phyloP scores from a whole-genome alignment of 2,888 invertebrate genomes.

The Leptinotarsa peninsularis region DNA sequence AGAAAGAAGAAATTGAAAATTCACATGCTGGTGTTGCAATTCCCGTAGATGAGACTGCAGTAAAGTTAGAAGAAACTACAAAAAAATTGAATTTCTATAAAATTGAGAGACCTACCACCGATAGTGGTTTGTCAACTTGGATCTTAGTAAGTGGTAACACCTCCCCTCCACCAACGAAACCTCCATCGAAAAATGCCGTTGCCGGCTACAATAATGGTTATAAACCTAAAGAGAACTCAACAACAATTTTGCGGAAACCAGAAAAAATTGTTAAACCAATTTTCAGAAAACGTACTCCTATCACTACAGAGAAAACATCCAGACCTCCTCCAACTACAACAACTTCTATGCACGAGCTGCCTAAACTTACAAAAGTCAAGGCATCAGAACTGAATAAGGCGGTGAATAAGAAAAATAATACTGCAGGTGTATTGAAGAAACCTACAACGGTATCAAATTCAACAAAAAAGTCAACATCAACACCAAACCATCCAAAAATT shows the following conservation, averaged over 20 bases:
- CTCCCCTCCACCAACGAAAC: constrained; percentile 52
- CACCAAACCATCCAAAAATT: not conserved
- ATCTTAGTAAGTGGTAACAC: constrained; percentile 74
- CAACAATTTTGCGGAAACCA: constrained; percentile 42
- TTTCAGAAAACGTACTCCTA: constrained; percentile 52
- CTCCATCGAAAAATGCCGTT: constrained; percentile 2
- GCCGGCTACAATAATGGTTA: constrained; percentile 17
- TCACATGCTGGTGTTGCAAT: constrained; percentile 73
- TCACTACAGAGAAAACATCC: constrained; percentile 35
- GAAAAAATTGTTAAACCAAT: constrained; percentile 57
- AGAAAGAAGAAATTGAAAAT: constrained; percentile 64
- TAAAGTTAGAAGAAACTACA: constrained; percentile 57
- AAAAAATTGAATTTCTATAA: constrained; percentile 63
- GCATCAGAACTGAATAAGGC: constrained; percentile 71
- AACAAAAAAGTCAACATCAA: constrained; percentile 38
- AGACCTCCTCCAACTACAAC: constrained; percentile 40
- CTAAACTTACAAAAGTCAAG: constrained; percentile 71
- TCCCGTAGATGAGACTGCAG: constrained; percentile 59
- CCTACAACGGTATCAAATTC: constrained; percentile 49
- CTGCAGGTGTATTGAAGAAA: not conserved
- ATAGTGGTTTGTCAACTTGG: constrained; percentile 81
- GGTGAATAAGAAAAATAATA: constrained; percentile 38
- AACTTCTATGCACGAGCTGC: constrained; percentile 51
- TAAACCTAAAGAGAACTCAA: constrained; percentile 47
- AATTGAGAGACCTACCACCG: constrained; percentile 67